A percentile compares a stretch with the other conserved stretches of the same genome.
Evolutionary conservation across 2,888 invertebrate genomes (phyloP).

Genomic region (Aleiodes leptofemur): DNA sequence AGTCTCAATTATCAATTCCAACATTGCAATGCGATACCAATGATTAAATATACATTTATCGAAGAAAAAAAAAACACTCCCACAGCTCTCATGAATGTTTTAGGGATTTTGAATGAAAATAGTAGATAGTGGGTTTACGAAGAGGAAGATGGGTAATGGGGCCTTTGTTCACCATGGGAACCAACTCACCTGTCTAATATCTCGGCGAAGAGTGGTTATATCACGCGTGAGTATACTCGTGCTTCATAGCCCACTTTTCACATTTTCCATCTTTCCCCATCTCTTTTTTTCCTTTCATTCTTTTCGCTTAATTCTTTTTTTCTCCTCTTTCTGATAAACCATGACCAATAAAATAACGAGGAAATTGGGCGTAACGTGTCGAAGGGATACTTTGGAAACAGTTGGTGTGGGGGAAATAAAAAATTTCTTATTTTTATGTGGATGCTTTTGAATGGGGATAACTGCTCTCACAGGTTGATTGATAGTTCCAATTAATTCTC

Average conservation of each 20-base stretch:
- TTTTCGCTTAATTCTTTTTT: not conserved
- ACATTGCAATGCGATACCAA: slow-evolving; percentile 64
- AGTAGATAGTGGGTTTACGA: slow-evolving; percentile 58
- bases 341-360: slow-evolving; percentile 32
- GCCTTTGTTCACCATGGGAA: slow-evolving; percentile 73
- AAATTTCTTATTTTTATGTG: not conserved
- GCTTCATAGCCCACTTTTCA: slow-evolving; percentile 54
- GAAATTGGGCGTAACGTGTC: slow-evolving; percentile 39
- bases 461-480: slow-evolving; percentile 65
- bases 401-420: not conserved
- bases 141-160: slow-evolving; percentile 68
- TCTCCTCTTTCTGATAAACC: slow-evolving; percentile 4
- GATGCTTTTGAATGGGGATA: slow-evolving; percentile 25
- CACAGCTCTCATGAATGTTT: slow-evolving; percentile 68
- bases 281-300: not conserved
- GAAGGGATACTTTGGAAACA: slow-evolving; percentile 29
- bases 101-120: slow-evolving; percentile 56
- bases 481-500: slow-evolving; percentile 64
- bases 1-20: slow-evolving; percentile 21
- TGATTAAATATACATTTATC: slow-evolving; percentile 72
- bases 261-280: slow-evolving; percentile 51
- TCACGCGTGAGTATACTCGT: slow-evolving; percentile 11
- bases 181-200: slow-evolving; percentile 72
- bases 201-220: slow-evolving; percentile 60
- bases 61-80: slow-evolving; percentile 70